Evolutionary conservation across 2,888 invertebrate species (phyloP).

Genomic region (Arrhopalites spinosus): DNA sequence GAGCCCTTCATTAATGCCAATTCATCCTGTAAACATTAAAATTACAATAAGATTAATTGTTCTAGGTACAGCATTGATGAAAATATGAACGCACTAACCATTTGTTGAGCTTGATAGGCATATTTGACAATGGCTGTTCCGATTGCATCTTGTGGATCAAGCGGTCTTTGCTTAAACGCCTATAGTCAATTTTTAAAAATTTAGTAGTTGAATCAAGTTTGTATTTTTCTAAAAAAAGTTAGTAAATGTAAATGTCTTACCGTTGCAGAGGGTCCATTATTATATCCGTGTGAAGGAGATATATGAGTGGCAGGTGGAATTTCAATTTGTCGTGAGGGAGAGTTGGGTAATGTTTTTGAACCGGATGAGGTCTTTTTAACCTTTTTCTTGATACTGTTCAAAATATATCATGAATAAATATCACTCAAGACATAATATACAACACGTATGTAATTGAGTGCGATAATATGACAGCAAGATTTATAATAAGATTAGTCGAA

Average conservation of each 20-base stretch:
- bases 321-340: constrained; percentile 75
- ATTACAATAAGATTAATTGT: too few species aligned
- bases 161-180: constrained; percentile 64
- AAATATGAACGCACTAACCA: too few species aligned
- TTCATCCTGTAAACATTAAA: too few species aligned
- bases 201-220: too few species aligned
- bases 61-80: too few species aligned
- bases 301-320: constrained; percentile 74
- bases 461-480: neutral
- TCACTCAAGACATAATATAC: neutral
- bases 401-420: too few species aligned
- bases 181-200: too few species aligned
- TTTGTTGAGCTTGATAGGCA: constrained; percentile 91
- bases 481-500: constrained; percentile 57
- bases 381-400: constrained; percentile 86
- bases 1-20: constrained; percentile 93
- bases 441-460: neutral
- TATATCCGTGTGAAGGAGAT: constrained; percentile 52
- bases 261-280: constrained; percentile 51
- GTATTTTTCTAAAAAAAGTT: too few species aligned
- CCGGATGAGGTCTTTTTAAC: constrained; percentile 72
- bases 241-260: too few species aligned
- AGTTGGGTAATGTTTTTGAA: constrained; percentile 75
- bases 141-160: constrained; percentile 85
- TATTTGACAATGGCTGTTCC: constrained; percentile 93